Evolutionary conservation across 2,113 vertebrate species (phyloP).

Genomic region (Theristicus caerulescens): DNA sequence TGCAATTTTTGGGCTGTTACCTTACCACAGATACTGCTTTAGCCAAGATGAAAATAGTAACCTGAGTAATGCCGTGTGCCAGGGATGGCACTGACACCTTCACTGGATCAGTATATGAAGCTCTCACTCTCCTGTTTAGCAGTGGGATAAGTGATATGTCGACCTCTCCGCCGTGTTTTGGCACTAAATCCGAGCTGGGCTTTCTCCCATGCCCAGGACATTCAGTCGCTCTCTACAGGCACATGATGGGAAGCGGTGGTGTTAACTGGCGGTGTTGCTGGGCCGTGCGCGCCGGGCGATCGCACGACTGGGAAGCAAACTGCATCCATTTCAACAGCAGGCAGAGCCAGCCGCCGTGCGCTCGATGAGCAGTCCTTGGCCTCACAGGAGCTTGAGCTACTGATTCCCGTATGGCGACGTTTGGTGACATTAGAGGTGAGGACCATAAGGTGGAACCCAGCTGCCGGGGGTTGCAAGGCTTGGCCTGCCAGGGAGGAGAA

Average conservation of each 20-base stretch:
- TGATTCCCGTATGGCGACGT: fast-evolving
- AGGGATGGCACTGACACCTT: not conserved
- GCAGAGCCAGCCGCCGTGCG: not conserved
- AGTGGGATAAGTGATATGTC: fast-evolving
- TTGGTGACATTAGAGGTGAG: not conserved
- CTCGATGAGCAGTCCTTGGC: not conserved
- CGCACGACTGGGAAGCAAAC: not conserved
- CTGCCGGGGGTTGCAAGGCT: not conserved
- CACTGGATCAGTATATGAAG: fast-evolving
- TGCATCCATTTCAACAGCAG: not conserved
- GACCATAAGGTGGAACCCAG: not conserved
- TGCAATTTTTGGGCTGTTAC: not conserved
- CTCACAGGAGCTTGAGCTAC: not conserved
- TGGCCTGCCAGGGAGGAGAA: not conserved
- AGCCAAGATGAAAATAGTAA: not conserved
- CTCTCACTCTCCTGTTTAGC: not conserved
- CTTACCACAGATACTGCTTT: not conserved
- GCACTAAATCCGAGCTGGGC: not conserved
- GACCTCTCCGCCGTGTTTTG: not conserved
- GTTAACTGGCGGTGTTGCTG: not conserved
- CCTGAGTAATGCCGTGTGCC: not conserved
- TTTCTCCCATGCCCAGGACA: not conserved
- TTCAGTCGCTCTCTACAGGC: fast-evolving
- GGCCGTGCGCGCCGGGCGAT: fast-evolving
- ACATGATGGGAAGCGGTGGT: fast-evolving